phyloP scores from a whole-genome alignment of 37 sponge, comb jelly and placozoan species.

The Agelas oroides region DNA sequence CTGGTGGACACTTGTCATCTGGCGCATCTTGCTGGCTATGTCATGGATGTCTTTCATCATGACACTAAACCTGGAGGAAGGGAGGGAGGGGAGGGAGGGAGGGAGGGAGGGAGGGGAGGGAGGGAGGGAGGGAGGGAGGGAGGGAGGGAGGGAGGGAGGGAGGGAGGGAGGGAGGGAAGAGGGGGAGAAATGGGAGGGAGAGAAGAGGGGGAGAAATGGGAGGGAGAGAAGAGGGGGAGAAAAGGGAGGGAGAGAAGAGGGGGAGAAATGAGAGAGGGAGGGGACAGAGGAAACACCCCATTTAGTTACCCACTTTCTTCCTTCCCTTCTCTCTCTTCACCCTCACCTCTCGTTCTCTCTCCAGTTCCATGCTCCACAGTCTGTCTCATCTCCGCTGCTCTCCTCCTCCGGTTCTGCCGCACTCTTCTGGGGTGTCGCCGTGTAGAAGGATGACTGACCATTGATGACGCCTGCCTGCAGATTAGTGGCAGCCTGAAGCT shows the following conservation, averaged over 20 bases:
- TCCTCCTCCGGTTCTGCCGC: slow-evolving; percentile 15
- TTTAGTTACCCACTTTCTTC: too few species aligned
- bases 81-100: too few species aligned
- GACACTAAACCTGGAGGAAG: slow-evolving; percentile 40
- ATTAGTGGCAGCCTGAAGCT: neutral
- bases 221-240: too few species aligned
- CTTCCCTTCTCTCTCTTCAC: too few species aligned
- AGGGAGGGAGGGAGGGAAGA: too few species aligned
- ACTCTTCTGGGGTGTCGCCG: neutral
- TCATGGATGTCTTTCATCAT: slow-evolving; percentile 56
- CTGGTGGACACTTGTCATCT: slow-evolving; percentile 9
- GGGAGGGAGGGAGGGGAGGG: neutral
- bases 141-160: slow-evolving; percentile 5
- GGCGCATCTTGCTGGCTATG: slow-evolving; percentile 43
- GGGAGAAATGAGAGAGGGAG: too few species aligned
- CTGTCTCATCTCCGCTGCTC: slow-evolving; percentile 25
- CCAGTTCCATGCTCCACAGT: slow-evolving; percentile 48
- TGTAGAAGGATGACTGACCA: slow-evolving; percentile 8
- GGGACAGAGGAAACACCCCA: too few species aligned
- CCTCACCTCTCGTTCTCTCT: slow-evolving; percentile 37
- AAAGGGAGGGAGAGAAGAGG: too few species aligned
- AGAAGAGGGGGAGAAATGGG: neutral
- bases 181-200: neutral
- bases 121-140: neutral
- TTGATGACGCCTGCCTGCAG: neutral